Percentiles rank a stretch among this genome's conserved stretches.
These are phyloP conservation scores for Conchocele bisecta DNA, from an alignment of 2,888 invertebrate genomes.

Conservation along the genomic window DNA sequence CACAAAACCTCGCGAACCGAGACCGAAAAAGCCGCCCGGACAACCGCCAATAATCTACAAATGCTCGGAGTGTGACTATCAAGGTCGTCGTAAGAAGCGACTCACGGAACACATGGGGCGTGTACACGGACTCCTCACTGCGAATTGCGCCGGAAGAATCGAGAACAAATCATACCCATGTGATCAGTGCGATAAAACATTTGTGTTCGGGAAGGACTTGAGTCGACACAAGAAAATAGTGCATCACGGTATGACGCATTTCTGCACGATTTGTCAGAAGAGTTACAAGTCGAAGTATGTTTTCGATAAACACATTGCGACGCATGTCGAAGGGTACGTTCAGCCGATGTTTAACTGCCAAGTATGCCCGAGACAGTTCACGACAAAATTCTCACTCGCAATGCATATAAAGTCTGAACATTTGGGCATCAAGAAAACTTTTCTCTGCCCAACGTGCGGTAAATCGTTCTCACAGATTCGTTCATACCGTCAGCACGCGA, in stretches of 20 bases:
- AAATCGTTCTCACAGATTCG: conserved; percentile 74
- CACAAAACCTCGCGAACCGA: not conserved
- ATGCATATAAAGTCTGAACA: conserved; percentile 74
- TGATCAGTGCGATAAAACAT: conserved; percentile 67
- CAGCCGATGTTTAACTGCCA: conserved; percentile 71
- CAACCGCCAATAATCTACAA: too few species aligned
- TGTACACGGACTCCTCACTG: conserved; percentile 64
- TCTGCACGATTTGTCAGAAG: conserved; percentile 71
- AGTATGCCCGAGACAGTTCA: conserved; percentile 69
- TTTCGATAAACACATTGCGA: conserved; percentile 65
- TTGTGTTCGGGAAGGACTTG: conserved; percentile 71
- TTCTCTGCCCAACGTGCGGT: conserved; percentile 74
- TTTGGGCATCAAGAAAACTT: conserved; percentile 69
- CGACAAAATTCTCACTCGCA: conserved; percentile 72
- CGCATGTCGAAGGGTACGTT: conserved; percentile 67
- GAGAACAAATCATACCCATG: conserved; percentile 52
- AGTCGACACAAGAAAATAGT: conserved; percentile 68
- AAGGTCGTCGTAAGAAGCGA: conserved; percentile 55
- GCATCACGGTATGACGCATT: conserved; percentile 56
- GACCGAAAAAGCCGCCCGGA: conserved; percentile 4
- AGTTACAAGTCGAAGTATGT: conserved; percentile 70
- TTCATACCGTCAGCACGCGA: conserved; percentile 73
- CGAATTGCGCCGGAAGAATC: conserved; percentile 18
- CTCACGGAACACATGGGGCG: conserved; percentile 68
- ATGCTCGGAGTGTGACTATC: conserved; percentile 67